Conservation (phyloP, 2,888 invertebrate genomes). For the Lochmaea capreae region DNA sequence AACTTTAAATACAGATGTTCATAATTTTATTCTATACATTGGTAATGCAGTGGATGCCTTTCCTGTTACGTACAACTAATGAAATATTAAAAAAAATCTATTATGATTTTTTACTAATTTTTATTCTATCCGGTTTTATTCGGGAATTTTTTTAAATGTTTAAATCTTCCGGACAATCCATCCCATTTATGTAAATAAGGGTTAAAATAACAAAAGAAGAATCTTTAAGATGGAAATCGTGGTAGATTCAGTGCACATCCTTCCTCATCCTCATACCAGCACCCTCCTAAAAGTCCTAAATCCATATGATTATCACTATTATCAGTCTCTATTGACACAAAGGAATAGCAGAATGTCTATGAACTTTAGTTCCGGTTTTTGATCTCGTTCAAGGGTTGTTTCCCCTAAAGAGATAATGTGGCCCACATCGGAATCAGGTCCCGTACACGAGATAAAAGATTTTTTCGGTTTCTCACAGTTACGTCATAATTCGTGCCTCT, state of each 20-base stretch:
- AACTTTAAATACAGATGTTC: too few species aligned
- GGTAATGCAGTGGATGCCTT: too few species aligned
- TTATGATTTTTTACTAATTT: not conserved
- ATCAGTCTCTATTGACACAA: not conserved
- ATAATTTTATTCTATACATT: too few species aligned
- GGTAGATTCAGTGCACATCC: not conserved
- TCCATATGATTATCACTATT: slow-evolving; percentile 11
- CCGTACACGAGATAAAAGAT: slow-evolving; percentile 19
- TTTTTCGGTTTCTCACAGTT: slow-evolving; percentile 29
- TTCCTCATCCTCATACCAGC: not conserved
- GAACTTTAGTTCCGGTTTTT: slow-evolving; percentile 24
- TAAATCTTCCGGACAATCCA: not conserved
- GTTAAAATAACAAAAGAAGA: not conserved
- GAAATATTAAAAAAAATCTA: not conserved
- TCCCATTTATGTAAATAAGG: not conserved
- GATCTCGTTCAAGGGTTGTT: slow-evolving; percentile 17
- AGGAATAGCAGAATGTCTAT: slow-evolving; percentile 19
- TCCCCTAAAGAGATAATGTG: slow-evolving; percentile 14
- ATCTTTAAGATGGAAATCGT: not conserved
- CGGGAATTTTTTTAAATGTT: not conserved
- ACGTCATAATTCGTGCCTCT: slow-evolving; percentile 5
- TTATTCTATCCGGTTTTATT: not conserved
- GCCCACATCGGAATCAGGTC: slow-evolving; percentile 31
- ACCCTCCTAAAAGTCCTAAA: not conserved
- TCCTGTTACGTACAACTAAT: too few species aligned